Percentiles rank a stretch among this genome's conserved stretches.
phyloP scores from a whole-genome alignment of 2,113 vertebrate species.

The Uria aalge region DNA sequence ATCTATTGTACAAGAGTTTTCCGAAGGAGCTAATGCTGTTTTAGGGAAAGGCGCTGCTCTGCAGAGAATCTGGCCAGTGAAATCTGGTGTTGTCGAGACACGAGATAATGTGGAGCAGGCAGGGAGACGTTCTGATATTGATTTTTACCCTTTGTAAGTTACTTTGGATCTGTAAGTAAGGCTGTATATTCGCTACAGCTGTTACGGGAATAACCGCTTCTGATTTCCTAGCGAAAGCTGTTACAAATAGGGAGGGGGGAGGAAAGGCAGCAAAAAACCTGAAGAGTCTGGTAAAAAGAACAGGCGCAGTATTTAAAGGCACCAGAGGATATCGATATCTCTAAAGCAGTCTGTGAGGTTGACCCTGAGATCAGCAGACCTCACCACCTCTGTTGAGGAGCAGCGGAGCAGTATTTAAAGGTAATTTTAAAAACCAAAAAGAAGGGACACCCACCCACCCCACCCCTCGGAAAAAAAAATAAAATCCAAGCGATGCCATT shows the following conservation, averaged over 20 bases:
- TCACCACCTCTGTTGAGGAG: neutral
- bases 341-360: neutral
- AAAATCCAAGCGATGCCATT: neutral
- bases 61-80: neutral
- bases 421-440: neutral
- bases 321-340: neutral
- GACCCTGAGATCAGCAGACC: neutral
- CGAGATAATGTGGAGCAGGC: neutral
- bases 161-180: neutral
- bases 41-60: neutral
- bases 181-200: neutral
- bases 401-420: neutral
- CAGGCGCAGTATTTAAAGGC: neutral
- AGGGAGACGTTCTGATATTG: neutral
- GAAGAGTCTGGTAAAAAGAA: neutral
- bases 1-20: neutral
- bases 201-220: constrained; percentile 16
- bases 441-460: neutral
- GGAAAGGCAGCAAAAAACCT: neutral
- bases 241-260: neutral
- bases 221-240: constrained; percentile 33
- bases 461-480: no score
- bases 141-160: neutral
- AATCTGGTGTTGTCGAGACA: neutral
- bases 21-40: neutral